Evolutionary conservation across 2,113 vertebrate species (phyloP).

Genomic region (Clarias batrachus): DNA sequence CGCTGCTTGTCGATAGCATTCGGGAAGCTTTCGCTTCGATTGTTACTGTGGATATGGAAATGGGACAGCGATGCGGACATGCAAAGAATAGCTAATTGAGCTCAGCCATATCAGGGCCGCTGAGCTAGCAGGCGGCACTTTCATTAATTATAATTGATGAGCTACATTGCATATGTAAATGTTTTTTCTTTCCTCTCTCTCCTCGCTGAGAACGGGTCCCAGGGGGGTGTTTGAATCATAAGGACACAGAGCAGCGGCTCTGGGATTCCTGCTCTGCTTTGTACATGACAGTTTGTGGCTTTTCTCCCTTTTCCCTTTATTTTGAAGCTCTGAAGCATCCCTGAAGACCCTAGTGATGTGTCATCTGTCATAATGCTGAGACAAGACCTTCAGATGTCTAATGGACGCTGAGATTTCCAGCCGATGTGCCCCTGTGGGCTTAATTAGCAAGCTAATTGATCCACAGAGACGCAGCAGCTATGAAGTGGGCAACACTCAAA

Average conservation of each 20-base stretch:
- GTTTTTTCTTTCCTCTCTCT: conserved; percentile 44
- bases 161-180: conserved; percentile 56
- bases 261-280: conserved; percentile 15
- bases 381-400: conserved; percentile 8
- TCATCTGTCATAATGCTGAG: conserved; percentile 19
- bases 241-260: conserved; percentile 22
- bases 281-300: background rate
- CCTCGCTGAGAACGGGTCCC: conserved; percentile 20
- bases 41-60: conserved; percentile 47
- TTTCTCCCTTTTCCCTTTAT: conserved; percentile 4
- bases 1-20: conserved; percentile 36
- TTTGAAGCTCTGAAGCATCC: conserved; percentile 37
- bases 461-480: conserved; percentile 15
- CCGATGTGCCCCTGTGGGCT: conserved; percentile 5
- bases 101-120: conserved; percentile 35
- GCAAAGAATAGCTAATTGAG: conserved; percentile 47
- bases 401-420: conserved; percentile 20
- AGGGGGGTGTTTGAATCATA: conserved; percentile 21
- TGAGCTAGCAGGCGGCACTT: conserved; percentile 45
- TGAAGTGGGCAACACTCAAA: conserved; percentile 28
- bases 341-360: conserved; percentile 9
- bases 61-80: conserved; percentile 18
- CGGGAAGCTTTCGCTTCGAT: conserved; percentile 31
- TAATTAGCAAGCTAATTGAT: conserved; percentile 46
- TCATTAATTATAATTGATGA: conserved; percentile 58